Evolutionary conservation across 1,140 invertebrate genomes (phyloP).

Genomic region (Drosophila tropicalis): DNA sequence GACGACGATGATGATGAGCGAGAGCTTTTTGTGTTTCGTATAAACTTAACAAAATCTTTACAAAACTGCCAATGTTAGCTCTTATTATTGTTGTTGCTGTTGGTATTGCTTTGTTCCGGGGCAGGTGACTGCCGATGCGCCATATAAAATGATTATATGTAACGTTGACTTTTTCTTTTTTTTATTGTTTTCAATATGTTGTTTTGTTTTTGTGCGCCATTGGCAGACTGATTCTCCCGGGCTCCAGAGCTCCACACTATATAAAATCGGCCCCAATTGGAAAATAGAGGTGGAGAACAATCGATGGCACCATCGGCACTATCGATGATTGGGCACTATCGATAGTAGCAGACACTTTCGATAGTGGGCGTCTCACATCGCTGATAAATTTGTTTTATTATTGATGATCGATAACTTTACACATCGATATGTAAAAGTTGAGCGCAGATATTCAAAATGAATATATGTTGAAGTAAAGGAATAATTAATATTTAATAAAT

Average conservation of each 20-base stretch:
- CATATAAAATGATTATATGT: constrained; percentile 50
- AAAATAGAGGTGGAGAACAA: too few relatives aligned
- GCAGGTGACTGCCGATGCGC: constrained; percentile 48
- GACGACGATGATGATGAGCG: constrained; percentile 35
- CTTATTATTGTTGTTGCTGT: constrained; percentile 33
- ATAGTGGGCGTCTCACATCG: too few relatives aligned
- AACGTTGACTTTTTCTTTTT: constrained; percentile 23
- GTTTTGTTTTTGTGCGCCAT: constrained; percentile 48
- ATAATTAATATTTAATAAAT: too few relatives aligned
- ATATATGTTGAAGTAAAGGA: too few relatives aligned
- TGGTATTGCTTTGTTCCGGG: constrained; percentile 37
- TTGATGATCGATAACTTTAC: too few relatives aligned
- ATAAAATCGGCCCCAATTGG: constrained; percentile 5
- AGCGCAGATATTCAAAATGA: too few relatives aligned
- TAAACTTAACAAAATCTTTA: constrained; percentile 22
- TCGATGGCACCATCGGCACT: too few relatives aligned
- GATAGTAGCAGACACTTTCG: too few relatives aligned
- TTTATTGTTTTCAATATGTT: constrained; percentile 34
- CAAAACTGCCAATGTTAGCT: constrained; percentile 47
- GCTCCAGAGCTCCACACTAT: constrained; percentile 13
- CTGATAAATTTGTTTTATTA: too few relatives aligned
- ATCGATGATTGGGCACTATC: too few relatives aligned
- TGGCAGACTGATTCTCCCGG: constrained; percentile 9
- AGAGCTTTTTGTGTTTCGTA: constrained; percentile 30
- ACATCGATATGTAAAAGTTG: too few relatives aligned